Evolutionary conservation across 2,888 invertebrate genomes (phyloP).

Genomic region (Orchestes rusci): DNA sequence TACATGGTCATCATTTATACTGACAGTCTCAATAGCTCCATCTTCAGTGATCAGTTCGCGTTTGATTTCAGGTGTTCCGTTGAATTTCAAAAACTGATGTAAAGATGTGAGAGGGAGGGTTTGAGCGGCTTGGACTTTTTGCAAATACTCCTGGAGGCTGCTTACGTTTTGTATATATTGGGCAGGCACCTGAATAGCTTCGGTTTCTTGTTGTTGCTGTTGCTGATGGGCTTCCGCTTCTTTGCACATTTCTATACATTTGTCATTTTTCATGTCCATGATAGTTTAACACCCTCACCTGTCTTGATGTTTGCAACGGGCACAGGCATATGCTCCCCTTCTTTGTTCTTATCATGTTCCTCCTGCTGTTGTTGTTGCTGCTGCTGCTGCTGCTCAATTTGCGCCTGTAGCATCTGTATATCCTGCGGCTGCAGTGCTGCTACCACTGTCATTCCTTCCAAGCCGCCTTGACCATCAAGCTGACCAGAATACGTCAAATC

Average conservation of each 20-base stretch:
- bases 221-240: conserved; percentile 23
- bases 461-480: conserved; percentile 46
- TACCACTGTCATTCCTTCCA: conserved; percentile 60
- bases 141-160: conserved; percentile 49
- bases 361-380: conserved; percentile 13
- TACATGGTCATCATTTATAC: conserved; percentile 39
- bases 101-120: conserved; percentile 51
- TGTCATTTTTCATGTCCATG: not conserved
- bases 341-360: conserved; percentile 10
- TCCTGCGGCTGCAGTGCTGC: conserved; percentile 63
- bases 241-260: conserved; percentile 23
- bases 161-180: conserved; percentile 49
- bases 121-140: conserved; percentile 40
- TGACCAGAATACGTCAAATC: conserved; percentile 9
- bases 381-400: conserved; percentile 33
- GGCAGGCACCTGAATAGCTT: conserved; percentile 46
- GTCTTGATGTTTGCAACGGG: conserved; percentile 49
- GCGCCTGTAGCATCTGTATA: conserved; percentile 52
- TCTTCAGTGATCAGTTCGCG: conserved; percentile 48
- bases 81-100: conserved; percentile 58
- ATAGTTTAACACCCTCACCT: conserved; percentile 29
- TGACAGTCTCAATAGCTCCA: conserved; percentile 46
- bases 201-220: conserved; percentile 26
- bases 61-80: conserved; percentile 41
- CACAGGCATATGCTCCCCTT: conserved; percentile 41